These are phyloP conservation scores for Diacarnus erythraeanus DNA, from an alignment of 37 sponge, comb jelly and placozoan genomes.

Conservation along the genomic window DNA sequence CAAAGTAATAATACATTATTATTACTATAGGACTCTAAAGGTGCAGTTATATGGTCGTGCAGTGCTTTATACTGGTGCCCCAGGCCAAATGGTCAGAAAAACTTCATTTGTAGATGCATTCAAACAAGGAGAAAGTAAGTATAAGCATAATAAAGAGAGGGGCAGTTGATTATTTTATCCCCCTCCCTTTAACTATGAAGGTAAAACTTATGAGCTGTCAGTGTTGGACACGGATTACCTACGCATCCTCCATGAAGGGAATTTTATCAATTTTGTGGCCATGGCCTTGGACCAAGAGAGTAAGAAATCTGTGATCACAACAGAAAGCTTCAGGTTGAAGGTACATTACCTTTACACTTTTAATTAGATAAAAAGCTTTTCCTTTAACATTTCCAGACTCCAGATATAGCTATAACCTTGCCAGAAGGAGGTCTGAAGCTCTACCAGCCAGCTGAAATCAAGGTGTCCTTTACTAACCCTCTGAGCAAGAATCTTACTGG, in stretches of 20 bases:
- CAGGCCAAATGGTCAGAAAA: conserved; percentile 17
- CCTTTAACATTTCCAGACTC: conserved; percentile 36
- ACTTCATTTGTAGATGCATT: not conserved
- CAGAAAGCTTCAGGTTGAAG: conserved; percentile 32
- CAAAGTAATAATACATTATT: not conserved
- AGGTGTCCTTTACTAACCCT: conserved; percentile 44
- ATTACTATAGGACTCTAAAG: not conserved
- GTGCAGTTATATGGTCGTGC: conserved; percentile 7
- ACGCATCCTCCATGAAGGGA: conserved; percentile 36
- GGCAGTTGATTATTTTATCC: not conserved
- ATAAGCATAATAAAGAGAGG: not conserved
- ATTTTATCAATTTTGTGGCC: conserved; percentile 53
- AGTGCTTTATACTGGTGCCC: conserved; percentile 33
- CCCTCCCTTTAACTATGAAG: not conserved
- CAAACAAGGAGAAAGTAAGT: conserved; percentile 9
- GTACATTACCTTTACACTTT: too few species aligned
- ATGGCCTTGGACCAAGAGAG: conserved; percentile 13
- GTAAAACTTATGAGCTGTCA: not conserved
- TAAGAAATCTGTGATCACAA: conserved; percentile 22
- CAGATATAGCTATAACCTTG: conserved; percentile 34
- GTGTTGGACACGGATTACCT: conserved; percentile 43
- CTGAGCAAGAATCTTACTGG: conserved; percentile 24
- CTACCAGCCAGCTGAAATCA: conserved; percentile 45
- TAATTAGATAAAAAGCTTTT: not conserved
- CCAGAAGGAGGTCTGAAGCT: conserved; percentile 48